Base-by-base conservation (phyloP, 1,140 invertebrate genomes). In the Mylabris phalerata region DNA sequence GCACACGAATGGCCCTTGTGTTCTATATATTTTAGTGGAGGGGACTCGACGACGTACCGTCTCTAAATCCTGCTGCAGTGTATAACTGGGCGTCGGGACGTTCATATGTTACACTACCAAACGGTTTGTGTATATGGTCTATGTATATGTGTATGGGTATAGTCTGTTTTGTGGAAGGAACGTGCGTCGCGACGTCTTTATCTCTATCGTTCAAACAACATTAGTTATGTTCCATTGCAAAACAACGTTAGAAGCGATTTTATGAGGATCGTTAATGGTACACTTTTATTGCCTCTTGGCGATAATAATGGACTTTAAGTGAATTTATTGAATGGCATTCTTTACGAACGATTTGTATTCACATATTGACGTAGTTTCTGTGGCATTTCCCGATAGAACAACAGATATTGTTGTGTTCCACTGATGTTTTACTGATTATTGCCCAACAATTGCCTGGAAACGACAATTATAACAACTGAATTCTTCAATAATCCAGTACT, bases 51-150 rank as follows among this genome's bases (percentile, higher is more conserved):
- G 43, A 45, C 51, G 44, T 46, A 46, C 46, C 51, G 42, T 54
- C 41, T 19, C 32, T 54, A 54, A 54, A 54, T 54, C 51, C 51
- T 54, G 51, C 51, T 54, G 51, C 51, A 54, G 51, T 54, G 25
- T 54, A 54, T 42, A 38, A 45, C 51, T 46, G 51, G 51, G 38
- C 51, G 51, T 44, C 51, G 43, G 9, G 11, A 27, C 39, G 51
- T 26, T 26, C 9, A 26, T 38, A 32, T 54, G 9, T 9, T 27
- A n/a, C 25, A 27, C 42, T 26, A 41, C 41, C 3, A 5, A 42
- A 46, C 32, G 32, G 32, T 32, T 32, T 32, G 32, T 32, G 32
- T 7, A 19, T 19, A 19, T 19, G 19, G 19, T 19, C 19, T 19
- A 19, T 19, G 19, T 19, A 19, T 19, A 19, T 19, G 19, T 19